Percentiles rank a stretch among this genome's conserved stretches.
Conservation (phyloP, 2,113 vertebrate species). For the Lethenteron camtschaticum region DNA sequence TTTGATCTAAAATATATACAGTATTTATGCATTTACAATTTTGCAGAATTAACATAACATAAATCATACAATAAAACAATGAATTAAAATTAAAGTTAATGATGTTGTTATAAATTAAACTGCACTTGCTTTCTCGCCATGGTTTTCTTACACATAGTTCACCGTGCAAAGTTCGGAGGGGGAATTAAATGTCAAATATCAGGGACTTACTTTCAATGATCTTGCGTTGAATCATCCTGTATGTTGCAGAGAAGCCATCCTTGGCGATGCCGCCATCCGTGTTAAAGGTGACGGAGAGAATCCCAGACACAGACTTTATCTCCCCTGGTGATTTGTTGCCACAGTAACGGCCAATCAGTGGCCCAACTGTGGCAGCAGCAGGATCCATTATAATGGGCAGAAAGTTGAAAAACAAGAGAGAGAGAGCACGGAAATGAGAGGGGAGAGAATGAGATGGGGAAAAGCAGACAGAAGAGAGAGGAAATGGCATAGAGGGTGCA, state of each 20-base stretch:
- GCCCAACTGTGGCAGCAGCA: conserved; percentile 41
- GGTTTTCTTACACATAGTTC: no score
- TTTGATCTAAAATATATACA: no score
- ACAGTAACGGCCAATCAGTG: conserved; percentile 86
- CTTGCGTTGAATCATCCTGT: conserved; percentile 53
- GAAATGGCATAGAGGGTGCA: no score
- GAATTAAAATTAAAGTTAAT: no score
- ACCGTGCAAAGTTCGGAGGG: no score
- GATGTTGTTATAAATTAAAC: no score
- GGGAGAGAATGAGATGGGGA: neutral
- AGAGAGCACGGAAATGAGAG: neutral
- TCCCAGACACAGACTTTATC: conserved; percentile 66
- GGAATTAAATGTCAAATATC: no score
- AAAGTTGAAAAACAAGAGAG: neutral
- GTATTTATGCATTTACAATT: no score
- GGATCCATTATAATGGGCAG: neutral
- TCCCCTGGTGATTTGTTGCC: conserved; percentile 66
- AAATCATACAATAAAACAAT: no score
- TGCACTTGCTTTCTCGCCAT: no score
- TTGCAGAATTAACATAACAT: no score
- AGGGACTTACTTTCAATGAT: conserved; percentile 1
- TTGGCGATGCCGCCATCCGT: conserved; percentile 92
- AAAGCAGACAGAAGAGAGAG: neutral
- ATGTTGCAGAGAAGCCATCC: conserved; percentile 79
- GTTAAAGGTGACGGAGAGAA: conserved; percentile 80